These are phyloP conservation scores for human DNA, from an alignment of 2,113 vertebrate genomes.

Conservation along the genomic window DNA sequence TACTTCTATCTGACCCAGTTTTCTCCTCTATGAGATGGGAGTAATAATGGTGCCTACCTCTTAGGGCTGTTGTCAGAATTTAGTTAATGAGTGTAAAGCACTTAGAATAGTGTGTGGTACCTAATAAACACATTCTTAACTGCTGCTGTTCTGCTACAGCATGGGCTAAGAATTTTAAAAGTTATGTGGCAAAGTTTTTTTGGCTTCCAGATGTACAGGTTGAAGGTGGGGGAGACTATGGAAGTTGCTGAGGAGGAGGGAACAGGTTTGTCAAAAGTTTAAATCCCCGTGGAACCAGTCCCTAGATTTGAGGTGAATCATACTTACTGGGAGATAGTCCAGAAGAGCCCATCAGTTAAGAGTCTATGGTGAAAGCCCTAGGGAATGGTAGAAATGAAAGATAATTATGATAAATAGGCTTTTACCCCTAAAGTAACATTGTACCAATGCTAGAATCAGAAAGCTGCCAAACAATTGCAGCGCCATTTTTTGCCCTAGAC, in stretches of 20 bases:
- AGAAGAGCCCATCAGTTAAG: slow-evolving; percentile 13
- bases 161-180: slow-evolving; percentile 16
- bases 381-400: not conserved
- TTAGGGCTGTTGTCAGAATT: slow-evolving; percentile 22
- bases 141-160: not conserved
- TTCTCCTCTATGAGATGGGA: not conserved
- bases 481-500: not conserved
- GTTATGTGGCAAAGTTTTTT: not conserved
- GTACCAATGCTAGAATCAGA: not conserved
- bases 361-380: not conserved
- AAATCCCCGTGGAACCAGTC: not conserved
- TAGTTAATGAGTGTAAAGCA: slow-evolving; percentile 27
- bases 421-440: slow-evolving; percentile 5
- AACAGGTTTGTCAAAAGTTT: not conserved
- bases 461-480: not conserved
- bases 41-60: not conserved
- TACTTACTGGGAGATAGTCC: not conserved
- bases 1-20: not conserved
- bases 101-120: not conserved
- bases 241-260: not conserved
- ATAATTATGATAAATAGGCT: not conserved
- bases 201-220: not conserved
- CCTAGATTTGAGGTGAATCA: not conserved
- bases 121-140: not conserved
- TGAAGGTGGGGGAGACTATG: not conserved